A percentile compares a stretch with the other conserved stretches of the same genome.
These are phyloP conservation scores for Podarcis raffonei DNA, from an alignment of 2,113 vertebrate species.

Conservation along the genomic window DNA sequence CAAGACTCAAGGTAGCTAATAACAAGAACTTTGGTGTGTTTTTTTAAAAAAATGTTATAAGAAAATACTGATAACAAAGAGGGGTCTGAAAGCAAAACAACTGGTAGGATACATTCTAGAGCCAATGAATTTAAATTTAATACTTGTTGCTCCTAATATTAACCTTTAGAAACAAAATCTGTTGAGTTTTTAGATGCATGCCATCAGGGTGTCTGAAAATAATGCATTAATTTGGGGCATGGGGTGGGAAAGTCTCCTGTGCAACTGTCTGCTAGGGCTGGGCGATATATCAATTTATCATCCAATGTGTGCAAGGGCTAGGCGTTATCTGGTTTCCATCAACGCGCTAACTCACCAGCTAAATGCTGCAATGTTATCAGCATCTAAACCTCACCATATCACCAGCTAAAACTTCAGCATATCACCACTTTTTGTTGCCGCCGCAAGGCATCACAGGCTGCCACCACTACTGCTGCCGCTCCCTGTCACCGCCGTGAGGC, in stretches of 20 bases:
- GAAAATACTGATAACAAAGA: constrained; percentile 3
- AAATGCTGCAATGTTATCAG: too few species aligned
- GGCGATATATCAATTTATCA: too few species aligned
- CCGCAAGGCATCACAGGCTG: too few species aligned
- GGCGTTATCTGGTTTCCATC: background rate
- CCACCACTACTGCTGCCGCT: too few species aligned
- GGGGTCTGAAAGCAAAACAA: constrained; percentile 22
- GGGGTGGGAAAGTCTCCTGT: background rate
- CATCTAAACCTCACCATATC: too few species aligned
- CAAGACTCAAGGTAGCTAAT: too few species aligned
- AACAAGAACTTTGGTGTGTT: too few species aligned
- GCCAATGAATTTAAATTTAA: background rate
- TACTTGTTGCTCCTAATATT: background rate
- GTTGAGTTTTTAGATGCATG: background rate
- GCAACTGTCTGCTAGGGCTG: too few species aligned
- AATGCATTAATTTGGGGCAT: background rate
- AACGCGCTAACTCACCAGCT: background rate
- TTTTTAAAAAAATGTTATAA: background rate
- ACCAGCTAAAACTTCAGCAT: too few species aligned
- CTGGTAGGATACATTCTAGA: constrained; percentile 4
- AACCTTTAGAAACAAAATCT: constrained; percentile 18
- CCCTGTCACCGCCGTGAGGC: too few species aligned
- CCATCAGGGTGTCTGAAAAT: background rate
- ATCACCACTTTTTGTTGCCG: too few species aligned
- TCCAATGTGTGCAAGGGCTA: too few species aligned